Conservation (phyloP, 2,888 invertebrate species). For the Pyrgus malvae region DNA sequence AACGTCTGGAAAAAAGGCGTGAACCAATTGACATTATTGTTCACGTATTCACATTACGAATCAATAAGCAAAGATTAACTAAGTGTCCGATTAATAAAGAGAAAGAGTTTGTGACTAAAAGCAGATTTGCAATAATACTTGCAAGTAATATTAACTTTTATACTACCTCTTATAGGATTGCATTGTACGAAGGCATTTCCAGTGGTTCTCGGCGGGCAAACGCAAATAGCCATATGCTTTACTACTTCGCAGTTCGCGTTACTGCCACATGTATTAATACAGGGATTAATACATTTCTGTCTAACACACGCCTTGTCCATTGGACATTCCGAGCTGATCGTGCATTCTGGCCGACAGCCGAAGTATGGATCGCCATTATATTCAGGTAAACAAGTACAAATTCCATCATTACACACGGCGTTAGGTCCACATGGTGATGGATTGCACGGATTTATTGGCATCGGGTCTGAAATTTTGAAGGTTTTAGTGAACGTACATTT, state of each 20-base stretch:
- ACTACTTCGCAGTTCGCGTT: constrained; percentile 88
- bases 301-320: constrained; percentile 86
- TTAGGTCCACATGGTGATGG: constrained; percentile 86
- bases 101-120: no score
- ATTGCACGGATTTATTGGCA: constrained; percentile 79
- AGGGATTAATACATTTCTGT: constrained; percentile 87
- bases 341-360: constrained; percentile 88
- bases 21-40: no score
- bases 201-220: constrained; percentile 85
- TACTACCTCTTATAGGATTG: constrained; percentile 77
- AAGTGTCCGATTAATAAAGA: no score
- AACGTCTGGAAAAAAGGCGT: constrained; percentile 50
- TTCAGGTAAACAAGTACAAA: constrained; percentile 83
- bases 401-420: constrained; percentile 81
- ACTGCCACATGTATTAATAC: constrained; percentile 88
- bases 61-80: no score
- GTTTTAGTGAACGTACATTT: no score
- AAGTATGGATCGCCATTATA: constrained; percentile 86
- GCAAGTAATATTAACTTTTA: neutral
- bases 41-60: no score
- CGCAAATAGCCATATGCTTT: constrained; percentile 89
- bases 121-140: no score
- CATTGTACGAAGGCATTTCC: constrained; percentile 89
- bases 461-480: constrained; percentile 54
- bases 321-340: constrained; percentile 87